These are phyloP conservation scores for Lepidothrix coronata DNA, from an alignment of 2,113 vertebrate species.

Conservation along the genomic window DNA sequence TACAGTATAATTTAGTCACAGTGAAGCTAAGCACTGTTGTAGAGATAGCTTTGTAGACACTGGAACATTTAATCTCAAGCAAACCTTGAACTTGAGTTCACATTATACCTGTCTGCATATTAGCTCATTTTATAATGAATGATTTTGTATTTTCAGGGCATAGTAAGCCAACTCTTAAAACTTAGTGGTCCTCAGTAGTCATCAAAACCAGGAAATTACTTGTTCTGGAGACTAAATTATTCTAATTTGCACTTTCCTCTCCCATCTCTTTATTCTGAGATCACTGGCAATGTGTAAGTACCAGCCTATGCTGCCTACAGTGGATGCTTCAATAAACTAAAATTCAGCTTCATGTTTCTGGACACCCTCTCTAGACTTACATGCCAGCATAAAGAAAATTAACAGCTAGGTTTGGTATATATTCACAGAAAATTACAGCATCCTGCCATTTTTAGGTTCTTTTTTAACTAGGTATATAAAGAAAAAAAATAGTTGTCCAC, in stretches of 20 bases:
- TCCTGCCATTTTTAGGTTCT: background rate
- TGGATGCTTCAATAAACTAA: background rate
- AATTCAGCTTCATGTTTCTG: background rate
- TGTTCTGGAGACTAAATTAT: background rate
- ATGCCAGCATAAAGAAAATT: background rate
- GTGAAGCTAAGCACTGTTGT: background rate
- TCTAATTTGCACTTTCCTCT: background rate
- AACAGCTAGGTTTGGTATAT: background rate
- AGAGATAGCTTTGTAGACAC: background rate
- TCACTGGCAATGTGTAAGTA: background rate
- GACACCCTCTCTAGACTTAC: background rate
- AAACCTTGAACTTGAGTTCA: background rate
- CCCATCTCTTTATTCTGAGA: background rate
- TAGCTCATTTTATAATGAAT: background rate
- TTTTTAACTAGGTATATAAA: background rate
- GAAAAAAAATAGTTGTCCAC: background rate
- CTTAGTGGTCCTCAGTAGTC: background rate
- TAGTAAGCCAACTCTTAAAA: background rate
- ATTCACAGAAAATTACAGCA: background rate
- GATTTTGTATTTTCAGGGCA: background rate
- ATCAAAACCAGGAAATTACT: background rate
- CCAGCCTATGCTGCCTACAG: background rate
- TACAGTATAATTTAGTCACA: background rate
- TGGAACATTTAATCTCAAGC: background rate
- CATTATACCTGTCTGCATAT: background rate